These are phyloP conservation scores for Peromyscus melanophrys DNA, from an alignment of 2,797 vertebrate genomes.

Conservation along the genomic window DNA sequence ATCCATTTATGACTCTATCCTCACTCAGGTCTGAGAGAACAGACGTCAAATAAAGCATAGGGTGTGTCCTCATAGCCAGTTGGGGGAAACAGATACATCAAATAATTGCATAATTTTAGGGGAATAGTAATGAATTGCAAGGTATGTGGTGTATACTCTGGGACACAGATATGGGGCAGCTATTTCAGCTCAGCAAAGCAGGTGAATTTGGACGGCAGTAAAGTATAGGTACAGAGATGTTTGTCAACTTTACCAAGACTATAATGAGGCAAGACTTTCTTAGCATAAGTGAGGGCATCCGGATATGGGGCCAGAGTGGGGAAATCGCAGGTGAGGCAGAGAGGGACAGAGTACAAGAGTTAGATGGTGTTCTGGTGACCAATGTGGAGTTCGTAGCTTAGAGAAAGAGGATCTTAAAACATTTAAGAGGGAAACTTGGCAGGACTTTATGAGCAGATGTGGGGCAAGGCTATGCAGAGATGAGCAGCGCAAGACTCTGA, in stretches of 20 bases:
- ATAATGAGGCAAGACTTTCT: neutral
- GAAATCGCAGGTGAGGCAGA: neutral
- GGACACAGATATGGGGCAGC: neutral
- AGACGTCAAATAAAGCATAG: neutral
- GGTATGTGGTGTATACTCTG: neutral
- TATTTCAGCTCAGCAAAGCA: neutral
- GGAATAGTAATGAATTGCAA: neutral
- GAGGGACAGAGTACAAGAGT: too few relatives aligned
- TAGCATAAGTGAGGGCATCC: neutral
- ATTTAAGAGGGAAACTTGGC: constrained; percentile 49
- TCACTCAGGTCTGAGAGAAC: neutral
- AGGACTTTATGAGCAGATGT: neutral
- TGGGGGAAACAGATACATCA: neutral
- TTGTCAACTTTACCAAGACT: neutral
- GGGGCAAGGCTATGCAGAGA: neutral
- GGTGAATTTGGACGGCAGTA: neutral
- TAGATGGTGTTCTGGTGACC: neutral
- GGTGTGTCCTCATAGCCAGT: neutral
- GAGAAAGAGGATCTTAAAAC: constrained; percentile 49
- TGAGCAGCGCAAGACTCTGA: neutral
- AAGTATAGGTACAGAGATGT: neutral
- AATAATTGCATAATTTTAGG: neutral
- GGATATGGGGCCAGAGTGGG: neutral
- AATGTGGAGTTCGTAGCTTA: neutral
- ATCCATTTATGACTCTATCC: neutral